phyloP scores from a whole-genome alignment of 2,113 vertebrate species.

The Spea multiplicata region DNA sequence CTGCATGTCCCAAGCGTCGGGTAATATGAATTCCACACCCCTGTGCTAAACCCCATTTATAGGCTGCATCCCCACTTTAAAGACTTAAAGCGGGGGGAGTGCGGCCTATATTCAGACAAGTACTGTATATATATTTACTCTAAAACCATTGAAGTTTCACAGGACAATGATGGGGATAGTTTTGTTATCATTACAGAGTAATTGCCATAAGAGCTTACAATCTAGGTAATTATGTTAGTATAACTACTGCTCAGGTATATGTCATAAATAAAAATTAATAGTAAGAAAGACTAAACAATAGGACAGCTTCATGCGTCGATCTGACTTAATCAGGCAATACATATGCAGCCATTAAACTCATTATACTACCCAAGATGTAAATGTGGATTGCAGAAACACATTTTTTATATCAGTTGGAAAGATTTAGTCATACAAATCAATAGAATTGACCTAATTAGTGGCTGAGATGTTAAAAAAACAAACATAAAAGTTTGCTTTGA shows the following conservation, averaged over 20 bases:
- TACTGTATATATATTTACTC: too few relatives aligned
- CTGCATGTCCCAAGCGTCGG: too few relatives aligned
- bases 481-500: slow-evolving; percentile 19
- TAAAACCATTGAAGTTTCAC: not conserved
- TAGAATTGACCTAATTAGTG: slow-evolving; percentile 20
- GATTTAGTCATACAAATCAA: slow-evolving; percentile 21
- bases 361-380: slow-evolving; percentile 31
- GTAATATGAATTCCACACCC: too few relatives aligned
- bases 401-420: slow-evolving; percentile 31
- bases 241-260: not conserved
- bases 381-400: slow-evolving; percentile 23
- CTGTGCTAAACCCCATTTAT: too few relatives aligned
- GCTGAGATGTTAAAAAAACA: slow-evolving; percentile 8
- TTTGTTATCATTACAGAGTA: not conserved
- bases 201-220: slow-evolving; percentile 1
- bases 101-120: not conserved
- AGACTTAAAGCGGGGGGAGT: too few relatives aligned
- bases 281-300: not conserved
- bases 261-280: not conserved
- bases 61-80: too few relatives aligned
- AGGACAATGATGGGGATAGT: not conserved
- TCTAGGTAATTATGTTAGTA: slow-evolving; percentile 1
- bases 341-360: slow-evolving; percentile 34
- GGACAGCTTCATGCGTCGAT: not conserved
- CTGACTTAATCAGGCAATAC: slow-evolving; percentile 32